Conservation (phyloP, 2,113 vertebrate species). For the Megaptera novaeangliae region DNA sequence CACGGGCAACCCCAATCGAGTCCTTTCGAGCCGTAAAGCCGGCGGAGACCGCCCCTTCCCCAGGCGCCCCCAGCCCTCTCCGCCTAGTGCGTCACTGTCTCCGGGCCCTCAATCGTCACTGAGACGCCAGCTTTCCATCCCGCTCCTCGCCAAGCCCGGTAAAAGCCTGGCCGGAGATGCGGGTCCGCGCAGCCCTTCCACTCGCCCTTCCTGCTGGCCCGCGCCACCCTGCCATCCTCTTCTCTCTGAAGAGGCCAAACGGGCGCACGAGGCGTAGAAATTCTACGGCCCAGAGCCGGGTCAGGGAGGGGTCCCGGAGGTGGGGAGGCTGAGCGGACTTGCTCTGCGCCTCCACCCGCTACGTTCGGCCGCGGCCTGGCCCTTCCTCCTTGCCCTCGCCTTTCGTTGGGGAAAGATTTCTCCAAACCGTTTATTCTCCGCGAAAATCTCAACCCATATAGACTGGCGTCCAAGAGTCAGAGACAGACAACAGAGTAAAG, state of each 20-base stretch:
- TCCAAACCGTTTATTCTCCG: background rate
- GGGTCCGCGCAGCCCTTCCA: background rate
- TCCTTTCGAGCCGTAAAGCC: background rate
- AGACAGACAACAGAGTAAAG: background rate
- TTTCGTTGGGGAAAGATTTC: background rate
- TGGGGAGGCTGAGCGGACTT: too few relatives aligned
- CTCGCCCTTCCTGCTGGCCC: background rate
- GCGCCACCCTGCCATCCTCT: background rate
- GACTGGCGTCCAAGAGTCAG: background rate
- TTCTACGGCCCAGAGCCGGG: background rate
- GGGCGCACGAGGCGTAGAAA: background rate
- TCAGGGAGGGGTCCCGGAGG: background rate
- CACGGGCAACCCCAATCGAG: background rate
- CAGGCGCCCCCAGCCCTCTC: background rate
- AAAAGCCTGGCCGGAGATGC: background rate
- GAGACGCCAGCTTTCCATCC: background rate
- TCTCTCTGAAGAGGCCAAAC: background rate
- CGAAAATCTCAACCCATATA: background rate
- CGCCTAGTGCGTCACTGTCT: background rate
- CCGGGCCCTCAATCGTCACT: background rate
- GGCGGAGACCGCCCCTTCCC: background rate
- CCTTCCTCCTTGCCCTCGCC: background rate
- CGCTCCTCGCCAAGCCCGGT: background rate
- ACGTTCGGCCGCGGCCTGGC: background rate
- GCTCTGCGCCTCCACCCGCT: background rate